Evolutionary conservation across 2,113 vertebrate species (phyloP).

Genomic region (Scopus umbretta): DNA sequence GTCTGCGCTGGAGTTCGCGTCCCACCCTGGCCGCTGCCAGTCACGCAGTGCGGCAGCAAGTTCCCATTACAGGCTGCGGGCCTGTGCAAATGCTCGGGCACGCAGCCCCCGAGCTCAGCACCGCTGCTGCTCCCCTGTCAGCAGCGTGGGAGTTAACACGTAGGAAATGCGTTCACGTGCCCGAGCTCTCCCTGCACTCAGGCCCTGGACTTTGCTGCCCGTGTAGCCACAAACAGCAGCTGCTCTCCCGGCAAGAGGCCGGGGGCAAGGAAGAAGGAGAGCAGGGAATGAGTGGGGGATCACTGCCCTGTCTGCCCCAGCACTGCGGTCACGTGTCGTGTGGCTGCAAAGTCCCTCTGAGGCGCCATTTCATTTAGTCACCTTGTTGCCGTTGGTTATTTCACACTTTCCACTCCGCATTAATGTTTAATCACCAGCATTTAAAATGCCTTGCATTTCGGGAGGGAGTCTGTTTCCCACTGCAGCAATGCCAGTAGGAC

Average conservation of each 20-base stretch:
- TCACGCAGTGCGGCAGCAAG: not conserved
- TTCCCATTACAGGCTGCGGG: not conserved
- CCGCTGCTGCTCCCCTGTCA: not conserved
- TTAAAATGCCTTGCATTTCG: not conserved
- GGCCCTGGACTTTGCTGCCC: not conserved
- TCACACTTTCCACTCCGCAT: not conserved
- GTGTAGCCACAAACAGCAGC: not conserved
- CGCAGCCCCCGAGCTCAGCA: not conserved
- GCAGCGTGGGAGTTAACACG: not conserved
- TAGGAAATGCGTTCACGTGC: too few relatives aligned
- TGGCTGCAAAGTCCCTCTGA: not conserved
- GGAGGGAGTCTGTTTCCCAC: not conserved
- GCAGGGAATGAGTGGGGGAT: fast-evolving
- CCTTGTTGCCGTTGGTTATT: not conserved
- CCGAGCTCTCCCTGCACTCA: not conserved
- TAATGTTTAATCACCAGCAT: not conserved
- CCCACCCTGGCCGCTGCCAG: not conserved
- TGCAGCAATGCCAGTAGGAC: not conserved
- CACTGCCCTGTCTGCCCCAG: not conserved
- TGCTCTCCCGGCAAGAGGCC: not conserved
- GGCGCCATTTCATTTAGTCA: not conserved
- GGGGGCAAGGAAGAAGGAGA: not conserved
- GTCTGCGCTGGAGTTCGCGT: not conserved
- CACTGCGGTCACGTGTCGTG: not conserved
- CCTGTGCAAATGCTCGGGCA: too few relatives aligned